These are phyloP conservation scores for Cantharis nigra DNA, from an alignment of 2,888 invertebrate species.

Conservation along the genomic window DNA sequence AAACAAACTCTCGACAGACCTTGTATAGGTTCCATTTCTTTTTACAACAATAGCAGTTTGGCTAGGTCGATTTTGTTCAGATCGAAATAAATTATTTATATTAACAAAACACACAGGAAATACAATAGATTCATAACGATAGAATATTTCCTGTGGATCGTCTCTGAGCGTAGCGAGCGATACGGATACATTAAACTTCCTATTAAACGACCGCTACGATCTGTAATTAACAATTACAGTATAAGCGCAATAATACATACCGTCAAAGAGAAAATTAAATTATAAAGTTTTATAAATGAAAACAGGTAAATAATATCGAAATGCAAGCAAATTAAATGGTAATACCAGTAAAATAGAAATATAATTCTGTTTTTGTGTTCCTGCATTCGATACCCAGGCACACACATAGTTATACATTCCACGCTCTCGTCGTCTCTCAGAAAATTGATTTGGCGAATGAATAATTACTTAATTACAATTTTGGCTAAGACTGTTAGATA, in stretches of 20 bases:
- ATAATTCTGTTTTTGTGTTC: background rate
- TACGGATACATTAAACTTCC: slow-evolving; percentile 34
- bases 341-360: background rate
- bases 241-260: slow-evolving; percentile 6
- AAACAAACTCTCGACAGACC: no score
- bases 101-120: slow-evolving; percentile 23
- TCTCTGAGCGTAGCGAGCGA: slow-evolving; percentile 22
- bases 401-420: background rate
- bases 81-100: background rate
- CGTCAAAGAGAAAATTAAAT: background rate
- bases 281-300: background rate
- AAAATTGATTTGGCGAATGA: background rate
- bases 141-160: slow-evolving; percentile 20
- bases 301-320: background rate
- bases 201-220: slow-evolving; percentile 28
- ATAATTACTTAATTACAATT: background rate
- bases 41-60: background rate
- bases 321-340: background rate
- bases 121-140: slow-evolving; percentile 25
- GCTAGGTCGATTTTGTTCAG: no score
- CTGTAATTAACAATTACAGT: slow-evolving; percentile 28
- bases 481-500: background rate
- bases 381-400: background rate
- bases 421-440: background rate
- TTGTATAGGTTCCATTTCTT: no score